These are phyloP conservation scores for Villa cingulata DNA, from an alignment of 2,888 invertebrate species.

Conservation along the genomic window DNA sequence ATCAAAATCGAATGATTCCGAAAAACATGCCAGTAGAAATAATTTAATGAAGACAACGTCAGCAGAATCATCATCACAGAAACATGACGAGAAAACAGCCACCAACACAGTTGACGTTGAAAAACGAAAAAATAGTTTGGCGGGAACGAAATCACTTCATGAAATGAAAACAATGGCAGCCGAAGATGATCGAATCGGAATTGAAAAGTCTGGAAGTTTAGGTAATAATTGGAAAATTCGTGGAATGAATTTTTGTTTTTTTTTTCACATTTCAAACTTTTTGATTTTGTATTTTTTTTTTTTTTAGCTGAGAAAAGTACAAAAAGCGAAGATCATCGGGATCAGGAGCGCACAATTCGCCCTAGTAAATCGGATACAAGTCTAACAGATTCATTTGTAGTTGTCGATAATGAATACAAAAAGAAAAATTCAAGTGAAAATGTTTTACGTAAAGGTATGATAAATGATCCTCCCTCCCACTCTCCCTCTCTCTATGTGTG, in stretches of 20 bases:
- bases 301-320: slow-evolving; percentile 20
- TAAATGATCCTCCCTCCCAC: no score
- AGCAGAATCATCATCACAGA: neutral
- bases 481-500: neutral
- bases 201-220: slow-evolving; percentile 19
- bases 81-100: neutral
- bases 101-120: slow-evolving; percentile 12
- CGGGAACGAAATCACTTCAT: slow-evolving; percentile 33
- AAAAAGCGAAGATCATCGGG: slow-evolving; percentile 31
- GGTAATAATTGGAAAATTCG: slow-evolving; percentile 19
- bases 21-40: slow-evolving; percentile 1
- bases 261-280: no score
- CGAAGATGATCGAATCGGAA: slow-evolving; percentile 18
- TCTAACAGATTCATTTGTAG: slow-evolving; percentile 78
- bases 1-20: slow-evolving; percentile 52
- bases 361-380: slow-evolving; percentile 85
- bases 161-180: slow-evolving; percentile 34
- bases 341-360: slow-evolving; percentile 51
- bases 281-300: neutral
- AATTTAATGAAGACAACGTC: neutral
- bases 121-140: slow-evolving; percentile 30
- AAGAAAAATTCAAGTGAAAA: slow-evolving; percentile 24
- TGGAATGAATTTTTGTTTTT: no score
- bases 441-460: slow-evolving; percentile 30
- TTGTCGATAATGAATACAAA: slow-evolving; percentile 44